These are phyloP conservation scores for Myotis lucifugus DNA, from an alignment of 2,113 vertebrate species.

Conservation along the genomic window DNA sequence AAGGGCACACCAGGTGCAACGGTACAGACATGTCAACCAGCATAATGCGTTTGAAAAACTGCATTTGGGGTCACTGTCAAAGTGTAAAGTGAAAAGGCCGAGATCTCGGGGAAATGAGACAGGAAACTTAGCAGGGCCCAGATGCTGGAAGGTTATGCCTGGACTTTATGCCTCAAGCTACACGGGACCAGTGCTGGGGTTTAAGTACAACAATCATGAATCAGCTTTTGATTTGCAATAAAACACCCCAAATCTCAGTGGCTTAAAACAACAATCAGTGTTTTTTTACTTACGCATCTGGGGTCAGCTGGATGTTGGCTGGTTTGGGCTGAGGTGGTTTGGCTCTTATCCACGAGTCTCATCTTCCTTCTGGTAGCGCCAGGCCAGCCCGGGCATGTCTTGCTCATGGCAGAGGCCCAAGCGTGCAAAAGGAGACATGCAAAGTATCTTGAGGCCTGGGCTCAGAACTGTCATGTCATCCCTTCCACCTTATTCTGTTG, in stretches of 20 bases:
- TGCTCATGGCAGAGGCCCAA: not conserved
- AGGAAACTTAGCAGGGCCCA: not conserved
- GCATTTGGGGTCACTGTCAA: not conserved
- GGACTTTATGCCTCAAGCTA: not conserved
- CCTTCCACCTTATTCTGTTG: not conserved
- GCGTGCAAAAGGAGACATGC: not conserved
- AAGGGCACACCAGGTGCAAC: not conserved
- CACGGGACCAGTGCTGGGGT: not conserved
- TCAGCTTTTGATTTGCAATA: not conserved
- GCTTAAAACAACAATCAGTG: not conserved
- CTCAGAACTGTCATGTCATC: not conserved
- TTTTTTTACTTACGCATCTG: not conserved
- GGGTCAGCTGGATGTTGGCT: not conserved
- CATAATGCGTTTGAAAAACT: not conserved
- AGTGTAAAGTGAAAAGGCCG: not conserved
- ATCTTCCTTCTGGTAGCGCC: not conserved
- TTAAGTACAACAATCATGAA: not conserved
- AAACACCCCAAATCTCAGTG: not conserved
- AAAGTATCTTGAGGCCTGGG: not conserved
- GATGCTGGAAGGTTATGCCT: not conserved
- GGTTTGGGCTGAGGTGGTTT: not conserved
- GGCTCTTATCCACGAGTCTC: not conserved
- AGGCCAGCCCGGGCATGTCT: not conserved
- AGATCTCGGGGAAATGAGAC: not conserved
- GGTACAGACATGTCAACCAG: not conserved